Evolutionary conservation across 2,888 invertebrate species (phyloP).

Genomic region (Oscheius sp.): DNA sequence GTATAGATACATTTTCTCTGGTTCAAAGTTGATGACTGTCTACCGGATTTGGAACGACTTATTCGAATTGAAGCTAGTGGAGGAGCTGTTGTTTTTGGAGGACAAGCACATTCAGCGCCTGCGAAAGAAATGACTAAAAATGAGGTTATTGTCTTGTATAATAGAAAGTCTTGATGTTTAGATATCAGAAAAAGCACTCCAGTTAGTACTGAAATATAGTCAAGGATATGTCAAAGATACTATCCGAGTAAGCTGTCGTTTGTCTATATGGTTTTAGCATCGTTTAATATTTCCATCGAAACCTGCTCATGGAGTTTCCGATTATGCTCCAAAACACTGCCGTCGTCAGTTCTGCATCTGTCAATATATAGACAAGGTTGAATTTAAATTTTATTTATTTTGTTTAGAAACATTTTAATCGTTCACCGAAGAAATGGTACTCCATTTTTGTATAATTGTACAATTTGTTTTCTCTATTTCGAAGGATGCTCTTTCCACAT

Average conservation of each 20-base stretch:
- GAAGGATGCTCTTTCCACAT: not conserved
- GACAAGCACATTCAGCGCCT: conserved; percentile 23
- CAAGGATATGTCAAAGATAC: conserved; percentile 65
- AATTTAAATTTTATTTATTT: not conserved
- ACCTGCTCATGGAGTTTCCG: conserved; percentile 64
- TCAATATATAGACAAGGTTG: conserved; percentile 64
- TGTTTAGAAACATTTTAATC: conserved; percentile 56
- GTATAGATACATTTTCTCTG: conserved; percentile 65
- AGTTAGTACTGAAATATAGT: conserved; percentile 57
- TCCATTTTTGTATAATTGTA: conserved; percentile 45
- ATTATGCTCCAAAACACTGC: conserved; percentile 67
- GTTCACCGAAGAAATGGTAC: conserved; percentile 55
- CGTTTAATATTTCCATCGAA: conserved; percentile 64
- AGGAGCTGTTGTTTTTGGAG: conserved; percentile 50
- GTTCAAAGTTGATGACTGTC: conserved; percentile 59
- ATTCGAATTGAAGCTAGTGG: conserved; percentile 51
- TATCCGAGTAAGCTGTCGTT: conserved; percentile 46
- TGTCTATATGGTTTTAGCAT: conserved; percentile 45
- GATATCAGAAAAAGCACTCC: conserved; percentile 40
- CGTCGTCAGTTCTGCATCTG: conserved; percentile 63
- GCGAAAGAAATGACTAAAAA: conserved; percentile 26
- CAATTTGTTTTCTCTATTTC: not conserved
- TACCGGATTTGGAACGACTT: conserved; percentile 57
- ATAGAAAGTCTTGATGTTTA: conserved; percentile 19
- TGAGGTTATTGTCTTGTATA: conserved; percentile 4